These are phyloP conservation scores for Actinemys pallida DNA, from an alignment of 2,113 vertebrate species.

Conservation along the genomic window DNA sequence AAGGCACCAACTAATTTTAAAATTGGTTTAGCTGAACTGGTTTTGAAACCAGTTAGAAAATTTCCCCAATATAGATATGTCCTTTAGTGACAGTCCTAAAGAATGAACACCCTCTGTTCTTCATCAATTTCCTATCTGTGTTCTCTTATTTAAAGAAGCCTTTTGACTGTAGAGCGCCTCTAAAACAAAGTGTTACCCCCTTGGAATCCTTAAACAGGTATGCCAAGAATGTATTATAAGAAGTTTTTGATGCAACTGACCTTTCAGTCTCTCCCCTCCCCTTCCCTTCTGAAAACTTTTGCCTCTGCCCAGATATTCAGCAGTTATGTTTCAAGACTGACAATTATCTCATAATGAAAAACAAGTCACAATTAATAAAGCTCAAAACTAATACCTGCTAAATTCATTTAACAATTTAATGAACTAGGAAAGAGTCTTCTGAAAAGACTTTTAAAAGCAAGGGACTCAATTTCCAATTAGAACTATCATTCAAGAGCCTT, in stretches of 20 bases:
- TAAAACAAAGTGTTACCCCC: not conserved
- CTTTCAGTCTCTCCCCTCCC: constrained; percentile 39
- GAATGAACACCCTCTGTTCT: not conserved
- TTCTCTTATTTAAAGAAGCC: not conserved
- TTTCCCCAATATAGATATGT: not conserved
- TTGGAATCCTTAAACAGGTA: constrained; percentile 9
- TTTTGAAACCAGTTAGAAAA: not conserved
- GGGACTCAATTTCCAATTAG: constrained; percentile 79
- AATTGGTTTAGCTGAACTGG: not conserved
- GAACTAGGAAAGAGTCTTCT: constrained; percentile 82
- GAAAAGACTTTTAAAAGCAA: constrained; percentile 77
- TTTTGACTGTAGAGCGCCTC: not conserved
- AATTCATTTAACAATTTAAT: constrained; percentile 90
- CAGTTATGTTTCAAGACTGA: constrained; percentile 89
- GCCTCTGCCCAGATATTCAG: constrained; percentile 68
- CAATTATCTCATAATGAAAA: constrained; percentile 96
- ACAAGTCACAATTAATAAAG: constrained; percentile 95
- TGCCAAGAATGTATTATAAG: not conserved
- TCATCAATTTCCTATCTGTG: not conserved
- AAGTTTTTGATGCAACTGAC: constrained; percentile 3
- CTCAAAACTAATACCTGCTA: constrained; percentile 89
- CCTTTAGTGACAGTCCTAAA: not conserved
- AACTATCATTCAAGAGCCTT: constrained; percentile 47
- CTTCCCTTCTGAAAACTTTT: constrained; percentile 62
- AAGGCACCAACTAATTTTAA: not conserved